Evolutionary conservation across 2,888 invertebrate species (phyloP), one percentile per base, ranked within the genome.

Genomic region (Pterobdella sp.): DNA sequence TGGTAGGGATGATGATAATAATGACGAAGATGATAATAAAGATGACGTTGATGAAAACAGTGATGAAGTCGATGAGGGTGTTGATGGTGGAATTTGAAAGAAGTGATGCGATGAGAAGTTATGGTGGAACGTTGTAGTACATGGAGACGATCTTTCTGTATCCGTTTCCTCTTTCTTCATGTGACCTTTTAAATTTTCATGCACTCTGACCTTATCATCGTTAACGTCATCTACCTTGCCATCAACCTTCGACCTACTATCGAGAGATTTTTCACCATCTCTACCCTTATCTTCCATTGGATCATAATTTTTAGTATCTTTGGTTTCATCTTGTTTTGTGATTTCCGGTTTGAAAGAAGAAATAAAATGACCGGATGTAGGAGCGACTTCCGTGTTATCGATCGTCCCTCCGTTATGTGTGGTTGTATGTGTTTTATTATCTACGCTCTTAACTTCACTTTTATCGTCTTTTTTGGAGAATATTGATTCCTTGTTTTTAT

Each of bases 321-420:
- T 42, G 42, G 7, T 18, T 42, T 42, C 18, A 18, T n/a, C 72
- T 10, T 31, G n/a, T 2, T 14, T 18, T 31, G 32, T 4, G 10
- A 68, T n/a, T 35, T 71, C 71, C 73, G 67, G 68, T 63, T 71
- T 71, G 71, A 71, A 71, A 26, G 71, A 52, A 26, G 52, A 60
- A 63, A 71, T 71, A 63, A 71, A 71, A 60, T 71, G 71, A 26
- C 71, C 71, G 42, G 63, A 34, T 22, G 60, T 35, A 22, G 52
- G 29, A 37, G 31, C 52, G 7, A 52, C 14, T 52, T 69, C 42
- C 1, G 49, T 1, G 29, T 68, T 68, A 31, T 67, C 37, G 36
- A 35, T 67, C 35, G n/a, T n/a, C n/a, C n/a, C n/a, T n/a, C n/a
- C n/a, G 49, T 14, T 22, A 42, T 42, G 7, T 22, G 10, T n/a